Evolutionary conservation across 2,797 vertebrate genomes (phyloP), one percentile per base, ranked within the genome.

Genomic region (Coregonus sp.): DNA sequence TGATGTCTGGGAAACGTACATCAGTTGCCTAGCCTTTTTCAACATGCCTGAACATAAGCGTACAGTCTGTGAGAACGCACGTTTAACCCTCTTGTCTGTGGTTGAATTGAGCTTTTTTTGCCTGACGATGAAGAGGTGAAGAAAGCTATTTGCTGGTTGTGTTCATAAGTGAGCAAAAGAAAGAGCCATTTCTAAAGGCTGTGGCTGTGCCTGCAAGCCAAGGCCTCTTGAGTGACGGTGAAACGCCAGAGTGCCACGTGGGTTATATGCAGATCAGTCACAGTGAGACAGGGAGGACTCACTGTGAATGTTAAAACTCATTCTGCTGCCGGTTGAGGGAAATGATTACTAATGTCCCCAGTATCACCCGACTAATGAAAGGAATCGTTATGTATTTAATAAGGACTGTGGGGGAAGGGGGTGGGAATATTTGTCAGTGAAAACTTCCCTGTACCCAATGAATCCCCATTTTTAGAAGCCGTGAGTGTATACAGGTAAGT

Each of bases 201-300:
- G 79, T 75, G 76, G 72, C 50, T 25, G 50, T 73, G 77, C 37
- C 20, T 74, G 70, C 16, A 35, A 82, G 54, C 83, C 67, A 77
- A 40, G 20, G 72, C 9, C 68, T 35, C 37, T 18, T 66, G 86
- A 87, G 87, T 81, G 74, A 82, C 80, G 81, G 67, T 77, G 81
- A 80, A 51, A 80, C 80, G 83, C 40, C 40, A 47, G 40, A 47
- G 40, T 47, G 40, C 80, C 86, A 90, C 75, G 56, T 90, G 81
- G 86, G 75, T 77, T 86, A 89, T 85, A 91, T 91, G 87, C 81
- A 91, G 90, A 91, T 90, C 84, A 89, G 81, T 67, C 75, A 86
- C 79, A 82, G 75, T 81, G 82, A 78, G 85, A 88, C 83, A 81
- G 75, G 63, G 77, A 82, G 81, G 80, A 89, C 89, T 86, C 75